A percentile compares a stretch with the other conserved stretches of the same genome.
These are phyloP conservation scores for Gnathonemus echidnorhynchus DNA, from an alignment of 2,113 vertebrate species.

Conservation along the genomic window DNA sequence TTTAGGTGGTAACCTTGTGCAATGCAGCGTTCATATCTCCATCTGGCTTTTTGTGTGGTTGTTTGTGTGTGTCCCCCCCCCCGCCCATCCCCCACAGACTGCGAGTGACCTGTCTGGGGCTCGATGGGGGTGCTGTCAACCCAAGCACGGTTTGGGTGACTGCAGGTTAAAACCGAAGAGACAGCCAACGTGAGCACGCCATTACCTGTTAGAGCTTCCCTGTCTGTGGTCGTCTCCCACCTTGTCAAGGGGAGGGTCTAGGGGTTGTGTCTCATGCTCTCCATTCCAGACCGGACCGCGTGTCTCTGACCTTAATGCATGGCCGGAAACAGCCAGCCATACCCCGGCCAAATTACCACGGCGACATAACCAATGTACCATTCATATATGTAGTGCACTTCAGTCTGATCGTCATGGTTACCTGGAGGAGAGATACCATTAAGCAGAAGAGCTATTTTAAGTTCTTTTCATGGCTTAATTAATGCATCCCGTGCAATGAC, in stretches of 20 bases:
- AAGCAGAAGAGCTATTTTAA: neutral
- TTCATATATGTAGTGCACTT: neutral
- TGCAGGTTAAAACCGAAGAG: neutral
- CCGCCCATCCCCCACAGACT: neutral
- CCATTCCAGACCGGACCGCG: neutral
- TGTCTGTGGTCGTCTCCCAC: neutral
- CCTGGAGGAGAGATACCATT: neutral
- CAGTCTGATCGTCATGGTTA: conserved; percentile 8
- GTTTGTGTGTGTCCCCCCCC: neutral
- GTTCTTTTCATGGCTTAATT: conserved; percentile 5
- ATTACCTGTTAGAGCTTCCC: neutral
- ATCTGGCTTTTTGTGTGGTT: neutral
- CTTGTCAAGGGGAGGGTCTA: neutral
- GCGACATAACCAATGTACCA: neutral
- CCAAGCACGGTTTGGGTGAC: neutral
- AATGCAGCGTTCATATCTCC: neutral
- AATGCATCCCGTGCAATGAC: neutral
- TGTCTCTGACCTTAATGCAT: neutral
- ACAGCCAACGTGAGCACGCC: neutral
- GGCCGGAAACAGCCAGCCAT: neutral
- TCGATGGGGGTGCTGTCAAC: neutral
- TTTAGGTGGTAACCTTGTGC: conserved; percentile 7
- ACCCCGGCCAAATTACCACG: neutral
- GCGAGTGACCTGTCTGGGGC: neutral
- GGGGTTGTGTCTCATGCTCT: neutral